Percentiles rank a stretch among this genome's conserved stretches.
These are phyloP conservation scores for Pterocles gutturalis DNA, from an alignment of 2,113 vertebrate species.

Conservation along the genomic window DNA sequence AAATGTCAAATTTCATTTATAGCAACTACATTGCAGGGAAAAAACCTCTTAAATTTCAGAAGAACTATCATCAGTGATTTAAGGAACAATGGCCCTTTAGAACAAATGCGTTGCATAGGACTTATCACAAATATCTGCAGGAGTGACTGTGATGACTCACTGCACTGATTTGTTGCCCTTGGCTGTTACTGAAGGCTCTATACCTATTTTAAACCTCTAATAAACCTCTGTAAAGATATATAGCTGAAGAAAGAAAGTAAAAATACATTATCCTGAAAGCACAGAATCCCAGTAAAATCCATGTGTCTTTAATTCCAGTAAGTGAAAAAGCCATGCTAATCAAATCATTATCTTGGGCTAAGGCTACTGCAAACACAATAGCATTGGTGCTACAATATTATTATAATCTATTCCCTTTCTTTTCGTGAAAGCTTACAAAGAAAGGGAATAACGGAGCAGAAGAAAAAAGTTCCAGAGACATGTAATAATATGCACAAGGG, in stretches of 20 bases:
- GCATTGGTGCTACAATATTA: constrained; percentile 60
- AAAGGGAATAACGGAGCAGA: constrained; percentile 24
- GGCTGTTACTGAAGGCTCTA: not conserved
- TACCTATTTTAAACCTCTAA: not conserved
- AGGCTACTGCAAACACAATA: constrained; percentile 55
- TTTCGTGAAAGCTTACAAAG: not conserved
- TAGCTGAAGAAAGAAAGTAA: not conserved
- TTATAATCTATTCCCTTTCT: constrained; percentile 63
- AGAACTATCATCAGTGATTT: constrained; percentile 6
- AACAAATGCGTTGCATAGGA: not conserved
- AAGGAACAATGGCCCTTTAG: not conserved
- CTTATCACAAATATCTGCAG: not conserved
- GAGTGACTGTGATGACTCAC: not conserved
- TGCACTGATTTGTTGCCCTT: not conserved
- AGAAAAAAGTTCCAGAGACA: constrained; percentile 50
- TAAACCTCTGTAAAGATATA: not conserved
- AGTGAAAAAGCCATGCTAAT: constrained; percentile 61
- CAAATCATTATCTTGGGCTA: constrained; percentile 54
- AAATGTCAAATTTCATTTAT: constrained; percentile 28
- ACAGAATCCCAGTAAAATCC: constrained; percentile 8
- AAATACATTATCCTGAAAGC: not conserved
- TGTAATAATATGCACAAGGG: constrained; percentile 25
- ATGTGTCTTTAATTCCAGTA: constrained; percentile 11
- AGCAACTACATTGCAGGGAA: not conserved
- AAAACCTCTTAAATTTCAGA: not conserved